Conservation (phyloP, 2,113 vertebrate species). For the Chaenogobius annularis region DNA sequence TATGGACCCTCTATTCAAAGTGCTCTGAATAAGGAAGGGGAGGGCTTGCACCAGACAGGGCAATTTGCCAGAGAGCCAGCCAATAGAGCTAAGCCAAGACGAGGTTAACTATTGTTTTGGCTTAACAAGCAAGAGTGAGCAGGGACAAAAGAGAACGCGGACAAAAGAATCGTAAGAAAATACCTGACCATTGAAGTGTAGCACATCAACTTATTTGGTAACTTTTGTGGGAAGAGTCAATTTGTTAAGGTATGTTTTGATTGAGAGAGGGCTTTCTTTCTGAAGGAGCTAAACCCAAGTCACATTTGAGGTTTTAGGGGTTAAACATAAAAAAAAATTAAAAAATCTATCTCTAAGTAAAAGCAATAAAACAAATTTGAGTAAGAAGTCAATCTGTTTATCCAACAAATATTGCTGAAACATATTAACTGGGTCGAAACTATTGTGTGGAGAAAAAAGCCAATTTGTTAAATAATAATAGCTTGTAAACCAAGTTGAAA, state of each 20-base stretch:
- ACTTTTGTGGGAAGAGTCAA: slow-evolving; percentile 42
- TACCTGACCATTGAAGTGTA: slow-evolving; percentile 67
- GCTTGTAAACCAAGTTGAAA: neutral
- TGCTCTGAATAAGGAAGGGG: slow-evolving; percentile 68
- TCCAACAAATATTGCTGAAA: neutral
- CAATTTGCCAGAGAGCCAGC: slow-evolving; percentile 76
- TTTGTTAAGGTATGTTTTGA: slow-evolving; percentile 21
- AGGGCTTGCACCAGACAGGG: slow-evolving; percentile 72
- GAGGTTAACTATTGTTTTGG: slow-evolving; percentile 79
- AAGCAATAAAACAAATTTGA: neutral
- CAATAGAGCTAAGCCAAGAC: slow-evolving; percentile 73
- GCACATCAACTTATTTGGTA: slow-evolving; percentile 67
- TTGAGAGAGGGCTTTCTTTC: neutral
- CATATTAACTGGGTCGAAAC: neutral
- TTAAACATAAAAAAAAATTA: too few species aligned
- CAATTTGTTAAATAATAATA: neutral
- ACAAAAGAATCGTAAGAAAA: slow-evolving; percentile 70
- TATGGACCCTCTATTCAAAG: slow-evolving; percentile 73
- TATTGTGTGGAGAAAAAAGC: neutral
- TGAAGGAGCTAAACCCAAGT: neutral
- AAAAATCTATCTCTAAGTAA: too few species aligned
- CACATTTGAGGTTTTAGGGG: neutral
- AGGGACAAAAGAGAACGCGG: slow-evolving; percentile 69
- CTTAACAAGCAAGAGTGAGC: slow-evolving; percentile 78
- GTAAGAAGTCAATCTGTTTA: neutral